phyloP scores from a whole-genome alignment of 2,797 vertebrate genomes.

The Onychomys arenicola region DNA sequence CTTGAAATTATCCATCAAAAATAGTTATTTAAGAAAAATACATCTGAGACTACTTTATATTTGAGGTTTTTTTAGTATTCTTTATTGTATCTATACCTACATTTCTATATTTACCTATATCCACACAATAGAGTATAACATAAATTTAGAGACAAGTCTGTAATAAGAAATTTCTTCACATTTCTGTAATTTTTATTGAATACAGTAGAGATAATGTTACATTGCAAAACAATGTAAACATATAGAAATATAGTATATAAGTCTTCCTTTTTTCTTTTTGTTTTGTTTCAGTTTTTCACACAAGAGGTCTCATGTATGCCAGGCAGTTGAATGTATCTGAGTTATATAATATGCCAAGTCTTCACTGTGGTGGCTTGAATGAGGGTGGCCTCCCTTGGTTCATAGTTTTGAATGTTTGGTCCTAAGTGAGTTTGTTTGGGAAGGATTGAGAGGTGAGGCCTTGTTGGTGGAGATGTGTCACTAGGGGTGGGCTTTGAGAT shows the following conservation, averaged over 20 bases:
- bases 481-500: background rate
- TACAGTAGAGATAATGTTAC: conserved; percentile 37
- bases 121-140: background rate
- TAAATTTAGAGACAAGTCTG: background rate
- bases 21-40: background rate
- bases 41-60: background rate
- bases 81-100: background rate
- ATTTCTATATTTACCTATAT: conserved; percentile 14
- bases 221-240: conserved; percentile 47
- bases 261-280: background rate
- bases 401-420: background rate
- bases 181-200: conserved; percentile 57
- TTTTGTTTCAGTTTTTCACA: background rate
- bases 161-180: background rate
- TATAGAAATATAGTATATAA: background rate
- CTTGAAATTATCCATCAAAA: conserved; percentile 46
- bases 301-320: background rate
- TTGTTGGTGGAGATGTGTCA: background rate
- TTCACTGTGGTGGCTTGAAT: background rate
- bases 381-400: background rate
- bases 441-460: background rate
- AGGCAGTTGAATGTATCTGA: conserved; percentile 4
- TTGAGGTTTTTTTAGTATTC: background rate
- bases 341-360: conserved; percentile 10
- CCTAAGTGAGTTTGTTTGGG: background rate